Percentiles rank a stretch among this genome's conserved stretches.
phyloP scores from a whole-genome alignment of 2,888 invertebrate genomes.

The Zelleria hepariella region DNA sequence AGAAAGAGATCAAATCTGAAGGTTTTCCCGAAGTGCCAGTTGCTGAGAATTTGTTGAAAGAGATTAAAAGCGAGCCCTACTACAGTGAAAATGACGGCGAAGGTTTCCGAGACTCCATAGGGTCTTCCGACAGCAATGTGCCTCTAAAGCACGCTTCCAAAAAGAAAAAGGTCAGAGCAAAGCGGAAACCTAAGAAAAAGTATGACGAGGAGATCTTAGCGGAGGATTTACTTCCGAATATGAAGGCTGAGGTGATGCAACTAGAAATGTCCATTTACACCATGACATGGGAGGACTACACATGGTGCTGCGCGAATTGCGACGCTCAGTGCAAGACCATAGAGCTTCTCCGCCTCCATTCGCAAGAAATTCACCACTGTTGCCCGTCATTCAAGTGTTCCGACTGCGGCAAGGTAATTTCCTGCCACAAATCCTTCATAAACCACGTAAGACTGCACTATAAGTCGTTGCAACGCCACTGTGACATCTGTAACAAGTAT shows the following conservation, averaged over 20 bases:
- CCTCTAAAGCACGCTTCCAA: conserved; percentile 33
- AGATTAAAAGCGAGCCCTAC: conserved; percentile 13
- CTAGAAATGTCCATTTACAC: conserved; percentile 20
- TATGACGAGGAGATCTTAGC: conserved; percentile 7
- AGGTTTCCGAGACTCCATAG: conserved; percentile 25
- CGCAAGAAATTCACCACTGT: conserved; percentile 45
- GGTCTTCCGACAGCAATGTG: conserved; percentile 40
- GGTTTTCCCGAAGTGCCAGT: conserved; percentile 13
- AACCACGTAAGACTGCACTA: conserved; percentile 50
- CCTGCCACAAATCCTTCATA: conserved; percentile 39
- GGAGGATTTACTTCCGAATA: conserved; percentile 8
- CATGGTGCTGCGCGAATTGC: conserved; percentile 51
- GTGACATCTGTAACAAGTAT: conserved; percentile 49
- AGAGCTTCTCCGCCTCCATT: conserved; percentile 45
- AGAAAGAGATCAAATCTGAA: conserved; percentile 33
- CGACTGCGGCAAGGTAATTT: conserved; percentile 43
- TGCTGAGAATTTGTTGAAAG: background rate
- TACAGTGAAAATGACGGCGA: conserved; percentile 14
- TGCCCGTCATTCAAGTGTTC: conserved; percentile 56
- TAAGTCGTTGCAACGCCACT: conserved; percentile 42
- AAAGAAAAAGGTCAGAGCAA: conserved; percentile 33
- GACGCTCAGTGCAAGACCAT: conserved; percentile 55
- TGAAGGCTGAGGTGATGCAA: conserved; percentile 12
- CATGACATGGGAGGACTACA: conserved; percentile 49
- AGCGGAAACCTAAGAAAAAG: conserved; percentile 15